A percentile compares a stretch with the other conserved stretches of the same genome.
Conservation (phyloP, 2,113 vertebrate genomes). For the Psammodynastes pulverulentus region DNA sequence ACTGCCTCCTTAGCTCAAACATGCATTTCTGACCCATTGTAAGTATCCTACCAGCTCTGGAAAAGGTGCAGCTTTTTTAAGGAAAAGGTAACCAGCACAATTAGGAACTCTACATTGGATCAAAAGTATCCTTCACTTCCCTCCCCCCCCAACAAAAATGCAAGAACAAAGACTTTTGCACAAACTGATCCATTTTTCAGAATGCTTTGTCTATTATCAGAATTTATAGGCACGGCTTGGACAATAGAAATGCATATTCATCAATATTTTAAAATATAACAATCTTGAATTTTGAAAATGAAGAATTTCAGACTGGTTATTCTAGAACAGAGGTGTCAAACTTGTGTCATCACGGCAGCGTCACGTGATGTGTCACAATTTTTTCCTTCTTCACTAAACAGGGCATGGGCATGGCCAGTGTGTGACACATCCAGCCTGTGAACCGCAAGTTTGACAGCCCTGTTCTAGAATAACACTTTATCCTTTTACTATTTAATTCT, state of each 20-base stretch:
- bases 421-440: too few species aligned
- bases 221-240: background rate
- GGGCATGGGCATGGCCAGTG: accelerated
- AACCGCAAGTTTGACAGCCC: too few species aligned
- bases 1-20: background rate
- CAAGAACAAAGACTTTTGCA: background rate
- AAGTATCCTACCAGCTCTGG: background rate
- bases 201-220: background rate
- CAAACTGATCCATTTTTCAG: background rate
- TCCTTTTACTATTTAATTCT: background rate
- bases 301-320: background rate
- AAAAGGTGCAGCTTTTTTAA: background rate
- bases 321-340: background rate
- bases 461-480: background rate
- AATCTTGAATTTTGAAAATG: background rate
- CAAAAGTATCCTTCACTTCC: background rate
- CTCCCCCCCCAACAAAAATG: background rate
- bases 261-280: background rate
- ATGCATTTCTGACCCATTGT: background rate
- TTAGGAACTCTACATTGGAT: background rate
- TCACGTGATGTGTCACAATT: too few species aligned
- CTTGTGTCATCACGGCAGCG: too few species aligned
- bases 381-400: too few species aligned
- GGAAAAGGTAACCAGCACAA: background rate
- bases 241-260: background rate